phyloP scores from a whole-genome alignment of 1,140 invertebrate genomes.

The Thereuonema tuberculata region DNA sequence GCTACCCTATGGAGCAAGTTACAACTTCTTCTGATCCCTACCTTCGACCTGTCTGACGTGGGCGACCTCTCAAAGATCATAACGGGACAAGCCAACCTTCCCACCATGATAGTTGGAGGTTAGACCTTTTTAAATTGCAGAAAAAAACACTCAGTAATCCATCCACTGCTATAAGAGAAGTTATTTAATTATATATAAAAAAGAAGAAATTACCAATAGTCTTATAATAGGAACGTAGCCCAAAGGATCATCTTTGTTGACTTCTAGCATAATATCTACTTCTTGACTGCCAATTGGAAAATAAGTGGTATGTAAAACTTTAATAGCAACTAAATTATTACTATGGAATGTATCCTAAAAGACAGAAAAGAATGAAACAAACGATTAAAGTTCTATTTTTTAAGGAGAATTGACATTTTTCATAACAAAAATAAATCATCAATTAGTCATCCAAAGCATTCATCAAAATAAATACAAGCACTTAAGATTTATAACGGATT shows the following conservation, averaged over 20 bases:
- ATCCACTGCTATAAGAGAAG: too few species aligned
- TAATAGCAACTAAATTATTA: conserved; percentile 25
- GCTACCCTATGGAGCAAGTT: too few species aligned
- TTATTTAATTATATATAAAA: too few species aligned
- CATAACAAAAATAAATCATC: not conserved
- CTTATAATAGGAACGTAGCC: conserved; percentile 23
- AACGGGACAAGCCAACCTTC: too few species aligned
- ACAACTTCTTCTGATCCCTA: too few species aligned
- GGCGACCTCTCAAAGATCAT: too few species aligned
- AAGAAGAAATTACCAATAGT: conserved; percentile 19
- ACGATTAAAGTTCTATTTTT: not conserved
- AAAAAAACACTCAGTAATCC: too few species aligned
- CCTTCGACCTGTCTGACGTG: too few species aligned
- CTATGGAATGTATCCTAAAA: conserved; percentile 26
- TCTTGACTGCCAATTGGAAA: conserved; percentile 29
- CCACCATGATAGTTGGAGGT: too few species aligned
- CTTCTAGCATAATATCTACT: conserved; percentile 23
- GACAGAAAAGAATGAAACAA: not conserved
- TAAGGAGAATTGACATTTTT: not conserved
- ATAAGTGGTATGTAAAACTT: conserved; percentile 26
- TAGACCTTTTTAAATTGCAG: too few species aligned
- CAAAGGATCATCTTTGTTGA: conserved; percentile 23
- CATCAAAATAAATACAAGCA: not conserved
- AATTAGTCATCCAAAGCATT: not conserved
- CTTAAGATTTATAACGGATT: not conserved